Conservation (phyloP, 1,140 invertebrate species). For the Caerostris extrusa region DNA sequence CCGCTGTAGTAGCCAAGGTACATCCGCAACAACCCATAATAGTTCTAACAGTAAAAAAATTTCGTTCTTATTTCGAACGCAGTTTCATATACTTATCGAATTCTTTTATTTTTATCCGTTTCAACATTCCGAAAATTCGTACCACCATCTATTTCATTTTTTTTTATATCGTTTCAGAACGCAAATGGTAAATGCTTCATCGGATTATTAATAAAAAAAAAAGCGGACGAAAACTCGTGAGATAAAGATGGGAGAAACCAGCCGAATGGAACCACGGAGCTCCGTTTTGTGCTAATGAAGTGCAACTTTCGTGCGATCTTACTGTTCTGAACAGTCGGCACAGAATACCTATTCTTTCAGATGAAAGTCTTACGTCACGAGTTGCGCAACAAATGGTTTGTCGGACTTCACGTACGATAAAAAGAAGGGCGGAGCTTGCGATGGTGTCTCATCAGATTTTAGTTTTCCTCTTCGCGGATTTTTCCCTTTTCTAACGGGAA, state of each 20-base stretch:
- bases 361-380: slow-evolving; percentile 43
- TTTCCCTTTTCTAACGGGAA: slow-evolving; percentile 9
- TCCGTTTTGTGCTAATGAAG: slow-evolving; percentile 9
- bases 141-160: neutral
- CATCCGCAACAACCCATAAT: slow-evolving; percentile 70
- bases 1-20: slow-evolving; percentile 36
- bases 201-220: neutral
- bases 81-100: neutral
- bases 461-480: neutral
- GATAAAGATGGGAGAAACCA: neutral
- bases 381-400: slow-evolving; percentile 63
- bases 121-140: neutral
- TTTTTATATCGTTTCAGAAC: neutral
- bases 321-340: neutral
- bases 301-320: neutral
- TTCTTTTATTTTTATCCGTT: slow-evolving; percentile 20
- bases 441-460: neutral
- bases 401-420: slow-evolving; percentile 23
- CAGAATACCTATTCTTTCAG: slow-evolving; percentile 44
- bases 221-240: neutral
- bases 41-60: neutral
- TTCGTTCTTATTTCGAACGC: neutral
- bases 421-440: slow-evolving; percentile 20
- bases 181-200: neutral
- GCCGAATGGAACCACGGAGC: neutral